These are phyloP conservation scores for Acropora tenuis DNA, from an alignment of 64 coral and sea anemone species.

Conservation along the genomic window DNA sequence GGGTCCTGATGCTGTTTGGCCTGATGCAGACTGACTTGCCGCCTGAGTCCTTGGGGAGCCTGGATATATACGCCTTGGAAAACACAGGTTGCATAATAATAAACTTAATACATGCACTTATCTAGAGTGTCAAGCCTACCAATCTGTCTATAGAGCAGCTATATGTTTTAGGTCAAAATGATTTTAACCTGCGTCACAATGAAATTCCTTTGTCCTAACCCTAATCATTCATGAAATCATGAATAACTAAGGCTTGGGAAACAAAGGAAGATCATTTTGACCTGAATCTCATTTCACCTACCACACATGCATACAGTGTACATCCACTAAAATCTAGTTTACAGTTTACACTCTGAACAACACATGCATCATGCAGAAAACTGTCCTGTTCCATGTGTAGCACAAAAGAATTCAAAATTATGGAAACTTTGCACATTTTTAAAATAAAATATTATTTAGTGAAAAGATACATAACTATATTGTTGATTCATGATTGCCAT, in stretches of 20 bases:
- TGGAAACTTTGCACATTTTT: slow-evolving; percentile 14
- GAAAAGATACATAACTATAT: slow-evolving; percentile 3
- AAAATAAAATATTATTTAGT: neutral
- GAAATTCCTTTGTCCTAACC: neutral
- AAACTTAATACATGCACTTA: neutral
- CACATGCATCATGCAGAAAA: neutral
- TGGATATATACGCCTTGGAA: slow-evolving; percentile 12
- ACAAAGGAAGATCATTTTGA: neutral
- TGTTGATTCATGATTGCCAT: neutral
- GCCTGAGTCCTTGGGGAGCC: slow-evolving; percentile 1
- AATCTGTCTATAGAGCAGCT: slow-evolving; percentile 9
- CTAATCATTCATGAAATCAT: neutral
- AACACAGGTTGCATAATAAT: neutral
- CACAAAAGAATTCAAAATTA: slow-evolving; percentile 18
- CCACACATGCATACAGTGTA: neutral
- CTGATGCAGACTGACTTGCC: slow-evolving; percentile 20
- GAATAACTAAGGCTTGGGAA: slow-evolving; percentile 4
- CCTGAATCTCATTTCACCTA: slow-evolving; percentile 2
- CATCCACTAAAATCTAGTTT: neutral
- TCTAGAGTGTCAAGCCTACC: neutral
- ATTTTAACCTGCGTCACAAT: neutral
- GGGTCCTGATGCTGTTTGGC: neutral
- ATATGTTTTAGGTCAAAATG: slow-evolving; percentile 5
- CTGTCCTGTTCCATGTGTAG: neutral
- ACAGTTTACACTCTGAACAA: slow-evolving; percentile 1